phyloP scores from a whole-genome alignment of 92 coral and sea anemone species.

The Palythoa grandis region DNA sequence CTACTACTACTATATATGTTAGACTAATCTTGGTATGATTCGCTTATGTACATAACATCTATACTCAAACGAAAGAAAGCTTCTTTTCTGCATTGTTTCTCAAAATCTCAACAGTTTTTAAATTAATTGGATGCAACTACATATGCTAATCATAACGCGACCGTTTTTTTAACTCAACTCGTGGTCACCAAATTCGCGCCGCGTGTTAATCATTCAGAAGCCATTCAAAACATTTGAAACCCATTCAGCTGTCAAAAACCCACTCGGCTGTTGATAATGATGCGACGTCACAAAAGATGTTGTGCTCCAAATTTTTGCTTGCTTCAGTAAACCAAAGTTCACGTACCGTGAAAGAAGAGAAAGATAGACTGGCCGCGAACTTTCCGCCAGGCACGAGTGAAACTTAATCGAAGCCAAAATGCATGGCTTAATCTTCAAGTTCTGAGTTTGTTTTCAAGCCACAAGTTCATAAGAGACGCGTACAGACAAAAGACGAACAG shows the following conservation, averaged over 20 bases:
- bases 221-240: slow-evolving; percentile 35
- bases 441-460: not conserved
- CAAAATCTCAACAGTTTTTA: slow-evolving; percentile 1
- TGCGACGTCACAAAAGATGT: slow-evolving; percentile 46
- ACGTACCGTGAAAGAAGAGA: slow-evolving; percentile 26
- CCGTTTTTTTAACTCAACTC: slow-evolving; percentile 30
- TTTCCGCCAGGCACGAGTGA: slow-evolving; percentile 19
- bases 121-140: slow-evolving; percentile 26
- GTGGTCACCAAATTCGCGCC: slow-evolving; percentile 46
- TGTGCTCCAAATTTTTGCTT: slow-evolving; percentile 1
- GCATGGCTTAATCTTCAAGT: not conserved
- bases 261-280: slow-evolving; percentile 40
- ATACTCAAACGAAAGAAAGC: not conserved
- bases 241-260: slow-evolving; percentile 51
- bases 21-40: not conserved
- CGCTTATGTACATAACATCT: not conserved
- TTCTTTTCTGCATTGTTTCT: slow-evolving; percentile 27
- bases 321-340: slow-evolving; percentile 37
- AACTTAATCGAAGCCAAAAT: slow-evolving; percentile 18
- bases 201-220: slow-evolving; percentile 51
- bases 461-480: not conserved
- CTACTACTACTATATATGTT: not conserved
- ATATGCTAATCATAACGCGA: slow-evolving; percentile 10
- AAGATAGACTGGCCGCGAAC: slow-evolving; percentile 1
- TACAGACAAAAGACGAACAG: not conserved